Conservation (phyloP, 2,113 vertebrate species). For the Sphaerodactylus townsendi region DNA sequence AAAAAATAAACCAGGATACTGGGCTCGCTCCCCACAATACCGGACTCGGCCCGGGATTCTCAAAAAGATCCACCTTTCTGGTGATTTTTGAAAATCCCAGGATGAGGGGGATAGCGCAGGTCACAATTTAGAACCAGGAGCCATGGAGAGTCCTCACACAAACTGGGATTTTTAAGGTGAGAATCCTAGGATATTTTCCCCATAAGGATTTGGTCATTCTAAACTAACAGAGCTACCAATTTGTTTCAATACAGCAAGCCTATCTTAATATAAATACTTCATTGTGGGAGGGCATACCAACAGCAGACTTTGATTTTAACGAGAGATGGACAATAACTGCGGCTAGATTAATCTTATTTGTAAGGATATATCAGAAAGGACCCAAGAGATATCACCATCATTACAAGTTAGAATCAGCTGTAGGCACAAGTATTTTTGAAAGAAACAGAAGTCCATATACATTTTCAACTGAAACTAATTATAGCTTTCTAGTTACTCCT, state of each 20-base stretch:
- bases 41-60: too few species aligned
- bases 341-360: not conserved
- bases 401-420: not conserved
- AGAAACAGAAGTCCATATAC: not conserved
- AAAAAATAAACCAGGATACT: too few species aligned
- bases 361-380: not conserved
- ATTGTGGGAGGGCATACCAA: not conserved
- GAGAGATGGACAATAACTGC: conserved; percentile 4
- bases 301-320: not conserved
- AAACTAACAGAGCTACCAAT: not conserved
- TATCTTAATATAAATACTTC: not conserved
- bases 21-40: too few species aligned
- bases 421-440: not conserved
- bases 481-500: accelerated
- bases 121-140: too few species aligned
- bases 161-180: too few species aligned
- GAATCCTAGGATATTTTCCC: too few species aligned
- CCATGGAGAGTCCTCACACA: too few species aligned
- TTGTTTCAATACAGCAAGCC: not conserved
- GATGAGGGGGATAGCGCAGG: too few species aligned
- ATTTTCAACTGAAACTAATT: not conserved
- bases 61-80: too few species aligned
- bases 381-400: not conserved
- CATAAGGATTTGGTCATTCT: too few species aligned
- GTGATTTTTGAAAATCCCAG: too few species aligned